These are phyloP conservation scores for Hozukius guyotensis DNA, from an alignment of 2,797 vertebrate genomes.

Conservation along the genomic window DNA sequence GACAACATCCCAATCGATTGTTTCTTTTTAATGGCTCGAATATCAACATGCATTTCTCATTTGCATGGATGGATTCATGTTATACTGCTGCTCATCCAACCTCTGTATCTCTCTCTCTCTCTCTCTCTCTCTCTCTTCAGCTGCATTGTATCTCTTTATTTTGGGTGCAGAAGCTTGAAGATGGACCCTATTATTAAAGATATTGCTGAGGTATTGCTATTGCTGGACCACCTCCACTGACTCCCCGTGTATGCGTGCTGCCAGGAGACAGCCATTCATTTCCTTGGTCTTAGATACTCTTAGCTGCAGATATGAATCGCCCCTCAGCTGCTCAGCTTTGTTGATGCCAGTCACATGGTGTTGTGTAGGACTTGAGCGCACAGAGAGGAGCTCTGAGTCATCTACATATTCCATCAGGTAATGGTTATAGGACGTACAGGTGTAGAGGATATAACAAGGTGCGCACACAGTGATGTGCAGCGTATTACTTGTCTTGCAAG, in stretches of 20 bases:
- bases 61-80: slow-evolving; percentile 4
- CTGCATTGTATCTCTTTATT: background rate
- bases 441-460: background rate
- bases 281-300: background rate
- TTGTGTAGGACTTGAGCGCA: background rate
- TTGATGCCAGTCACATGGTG: background rate
- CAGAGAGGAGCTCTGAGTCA: background rate
- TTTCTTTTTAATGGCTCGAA: slow-evolving; percentile 8
- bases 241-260: background rate
- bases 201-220: slow-evolving; percentile 14
- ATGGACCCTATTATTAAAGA: slow-evolving; percentile 13
- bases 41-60: slow-evolving; percentile 2
- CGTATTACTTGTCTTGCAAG: background rate
- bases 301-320: background rate
- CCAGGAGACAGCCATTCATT: slow-evolving; percentile 18
- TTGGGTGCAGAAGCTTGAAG: background rate
- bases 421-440: background rate
- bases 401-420: background rate
- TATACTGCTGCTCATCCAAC: background rate
- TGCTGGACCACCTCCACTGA: background rate
- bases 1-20: slow-evolving; percentile 18
- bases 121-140: background rate
- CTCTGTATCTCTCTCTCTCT: background rate
- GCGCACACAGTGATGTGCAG: background rate
- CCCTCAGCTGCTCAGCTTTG: background rate